These are phyloP conservation scores for Drosophila pachea DNA, from an alignment of 1,140 invertebrate genomes.

Conservation along the genomic window DNA sequence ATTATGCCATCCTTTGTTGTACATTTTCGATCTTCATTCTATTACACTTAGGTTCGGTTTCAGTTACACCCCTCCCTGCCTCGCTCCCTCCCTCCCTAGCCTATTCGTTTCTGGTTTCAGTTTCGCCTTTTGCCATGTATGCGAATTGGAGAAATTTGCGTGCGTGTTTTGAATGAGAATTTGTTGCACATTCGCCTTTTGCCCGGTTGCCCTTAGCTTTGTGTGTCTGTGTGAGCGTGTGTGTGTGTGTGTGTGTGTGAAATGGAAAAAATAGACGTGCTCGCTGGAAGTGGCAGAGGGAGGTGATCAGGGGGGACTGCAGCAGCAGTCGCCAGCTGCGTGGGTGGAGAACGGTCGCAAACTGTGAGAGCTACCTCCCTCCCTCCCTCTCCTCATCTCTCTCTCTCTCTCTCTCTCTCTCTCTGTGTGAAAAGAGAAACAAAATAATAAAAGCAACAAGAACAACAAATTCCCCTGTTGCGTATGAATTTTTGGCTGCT, in stretches of 20 bases:
- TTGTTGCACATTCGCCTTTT: conserved; percentile 69
- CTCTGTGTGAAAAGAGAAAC: neutral
- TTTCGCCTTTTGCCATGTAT: conserved; percentile 50
- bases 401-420: neutral
- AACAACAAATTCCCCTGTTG: conserved; percentile 69
- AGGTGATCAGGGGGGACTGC: no score
- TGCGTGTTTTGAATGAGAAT: conserved; percentile 77
- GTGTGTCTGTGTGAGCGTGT: conserved; percentile 43
- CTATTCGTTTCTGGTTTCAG: conserved; percentile 6
- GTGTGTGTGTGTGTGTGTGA: conserved; percentile 49
- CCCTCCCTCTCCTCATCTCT: neutral
- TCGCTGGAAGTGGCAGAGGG: conserved; percentile 20
- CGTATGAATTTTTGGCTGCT: conserved; percentile 76
- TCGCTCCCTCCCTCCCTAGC: neutral
- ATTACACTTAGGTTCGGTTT: conserved; percentile 64
- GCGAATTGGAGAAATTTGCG: conserved; percentile 77
- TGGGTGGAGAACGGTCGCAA: neutral
- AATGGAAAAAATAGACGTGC: conserved; percentile 76
- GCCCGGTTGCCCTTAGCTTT: conserved; percentile 30
- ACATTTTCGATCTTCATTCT: conserved; percentile 75
- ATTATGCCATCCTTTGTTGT: conserved; percentile 77
- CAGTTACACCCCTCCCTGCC: conserved; percentile 12
- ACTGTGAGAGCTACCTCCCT: neutral
- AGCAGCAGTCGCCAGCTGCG: conserved; percentile 24
- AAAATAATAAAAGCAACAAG: conserved; percentile 46